Evolutionary conservation across 2,797 vertebrate genomes (phyloP).

Genomic region (Oophaga sylvatica): DNA sequence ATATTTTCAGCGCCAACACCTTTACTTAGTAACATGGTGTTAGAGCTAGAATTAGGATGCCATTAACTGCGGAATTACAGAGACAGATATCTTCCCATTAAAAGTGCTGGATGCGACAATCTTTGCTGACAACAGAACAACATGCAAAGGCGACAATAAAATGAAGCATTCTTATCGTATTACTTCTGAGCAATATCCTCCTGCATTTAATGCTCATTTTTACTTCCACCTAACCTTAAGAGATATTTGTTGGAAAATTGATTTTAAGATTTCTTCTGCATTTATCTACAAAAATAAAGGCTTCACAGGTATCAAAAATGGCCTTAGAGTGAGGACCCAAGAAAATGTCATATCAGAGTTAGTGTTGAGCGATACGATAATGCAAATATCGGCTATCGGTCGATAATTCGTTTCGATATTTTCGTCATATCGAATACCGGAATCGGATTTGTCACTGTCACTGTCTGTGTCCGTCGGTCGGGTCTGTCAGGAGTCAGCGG

Average conservation of each 20-base stretch:
- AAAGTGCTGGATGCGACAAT: constrained; percentile 12
- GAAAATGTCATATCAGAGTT: no score
- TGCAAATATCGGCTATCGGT: no score
- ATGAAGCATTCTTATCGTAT: neutral
- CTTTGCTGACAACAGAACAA: neutral
- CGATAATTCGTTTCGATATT: no score
- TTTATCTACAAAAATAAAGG: neutral
- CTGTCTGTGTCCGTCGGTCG: no score
- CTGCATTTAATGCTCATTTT: neutral
- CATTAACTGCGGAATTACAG: neutral
- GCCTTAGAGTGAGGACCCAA: no score
- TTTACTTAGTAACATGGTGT: neutral
- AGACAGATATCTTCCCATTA: neutral
- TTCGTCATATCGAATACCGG: no score
- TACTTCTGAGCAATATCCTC: neutral
- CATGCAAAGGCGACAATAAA: neutral
- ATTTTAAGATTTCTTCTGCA: neutral
- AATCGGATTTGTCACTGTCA: no score
- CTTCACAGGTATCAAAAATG: neutral
- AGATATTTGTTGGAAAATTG: neutral
- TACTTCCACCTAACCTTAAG: neutral
- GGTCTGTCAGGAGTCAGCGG: no score
- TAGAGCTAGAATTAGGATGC: neutral
- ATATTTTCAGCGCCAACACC: neutral
- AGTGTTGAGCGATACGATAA: no score